A percentile compares a stretch with the other conserved stretches of the same genome.
Evolutionary conservation across 2,797 vertebrate species (phyloP).

Genomic region (Paguma larvata): DNA sequence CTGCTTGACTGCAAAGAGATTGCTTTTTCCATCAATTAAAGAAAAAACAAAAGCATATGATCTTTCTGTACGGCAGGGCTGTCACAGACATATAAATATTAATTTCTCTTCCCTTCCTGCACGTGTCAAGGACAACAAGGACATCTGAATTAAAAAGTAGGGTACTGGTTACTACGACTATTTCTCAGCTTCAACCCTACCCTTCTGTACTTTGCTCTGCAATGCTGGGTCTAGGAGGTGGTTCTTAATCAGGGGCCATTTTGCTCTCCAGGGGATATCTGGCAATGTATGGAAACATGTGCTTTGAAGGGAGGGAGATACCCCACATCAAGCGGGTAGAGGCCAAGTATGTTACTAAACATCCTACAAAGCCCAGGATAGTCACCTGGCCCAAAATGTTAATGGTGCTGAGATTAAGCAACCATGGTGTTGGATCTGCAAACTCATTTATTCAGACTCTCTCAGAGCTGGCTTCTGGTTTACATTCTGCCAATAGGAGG

Average conservation of each 20-base stretch:
- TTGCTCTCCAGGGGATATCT: neutral
- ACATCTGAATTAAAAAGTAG: neutral
- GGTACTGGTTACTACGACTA: neutral
- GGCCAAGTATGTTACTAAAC: neutral
- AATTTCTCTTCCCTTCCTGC: neutral
- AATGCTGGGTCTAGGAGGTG: neutral
- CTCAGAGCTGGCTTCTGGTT: neutral
- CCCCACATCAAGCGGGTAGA: neutral
- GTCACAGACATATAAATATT: neutral
- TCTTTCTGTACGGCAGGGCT: neutral
- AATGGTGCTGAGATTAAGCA: neutral
- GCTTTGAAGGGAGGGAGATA: neutral
- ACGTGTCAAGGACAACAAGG: neutral
- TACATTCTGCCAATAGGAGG: neutral
- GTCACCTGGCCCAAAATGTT: neutral
- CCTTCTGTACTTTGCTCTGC: neutral
- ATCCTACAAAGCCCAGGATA: neutral
- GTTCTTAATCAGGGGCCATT: neutral
- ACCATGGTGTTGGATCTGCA: neutral
- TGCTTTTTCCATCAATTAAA: slow-evolving; percentile 10
- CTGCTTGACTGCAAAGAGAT: neutral
- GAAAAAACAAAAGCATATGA: neutral
- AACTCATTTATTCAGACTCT: neutral
- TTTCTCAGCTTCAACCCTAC: neutral
- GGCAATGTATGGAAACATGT: neutral